phyloP scores from a whole-genome alignment of 2,888 invertebrate genomes.

The Mechanitis mazaeus region DNA sequence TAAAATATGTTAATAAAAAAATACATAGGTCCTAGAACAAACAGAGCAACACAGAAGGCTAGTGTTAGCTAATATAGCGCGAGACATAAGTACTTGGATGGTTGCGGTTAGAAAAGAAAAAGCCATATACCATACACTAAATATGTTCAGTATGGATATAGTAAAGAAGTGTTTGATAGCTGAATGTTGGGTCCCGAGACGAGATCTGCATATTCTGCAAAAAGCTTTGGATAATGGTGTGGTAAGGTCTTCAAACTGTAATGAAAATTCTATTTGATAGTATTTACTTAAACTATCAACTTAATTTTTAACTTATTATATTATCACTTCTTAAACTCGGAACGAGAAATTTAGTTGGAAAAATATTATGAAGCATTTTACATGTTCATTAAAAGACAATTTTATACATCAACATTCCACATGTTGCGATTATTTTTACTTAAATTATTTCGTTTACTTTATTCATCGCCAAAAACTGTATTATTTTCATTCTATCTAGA shows the following conservation, averaged over 20 bases:
- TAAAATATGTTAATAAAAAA: neutral
- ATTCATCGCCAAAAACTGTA: neutral
- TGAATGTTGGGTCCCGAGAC: constrained; percentile 90
- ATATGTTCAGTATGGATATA: constrained; percentile 94
- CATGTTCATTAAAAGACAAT: too few species aligned
- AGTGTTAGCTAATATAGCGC: constrained; percentile 89
- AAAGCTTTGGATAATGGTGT: constrained; percentile 88
- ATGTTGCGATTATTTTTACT: too few species aligned
- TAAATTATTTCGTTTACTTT: neutral
- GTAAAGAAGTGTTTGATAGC: constrained; percentile 93
- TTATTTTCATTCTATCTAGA: constrained; percentile 53
- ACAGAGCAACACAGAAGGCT: constrained; percentile 92
- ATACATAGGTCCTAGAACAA: constrained; percentile 84
- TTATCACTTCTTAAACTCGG: too few species aligned
- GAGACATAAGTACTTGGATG: constrained; percentile 92
- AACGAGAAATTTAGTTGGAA: too few species aligned
- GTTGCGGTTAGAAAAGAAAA: constrained; percentile 92
- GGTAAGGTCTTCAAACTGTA: constrained; percentile 59
- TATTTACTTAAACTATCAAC: neutral
- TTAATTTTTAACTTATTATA: too few species aligned
- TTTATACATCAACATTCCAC: too few species aligned
- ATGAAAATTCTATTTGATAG: too few species aligned
- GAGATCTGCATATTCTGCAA: constrained; percentile 83
- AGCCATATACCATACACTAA: constrained; percentile 95
- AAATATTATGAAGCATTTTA: too few species aligned